phyloP scores from a whole-genome alignment of 2,888 invertebrate genomes.

The Axea sp. region DNA sequence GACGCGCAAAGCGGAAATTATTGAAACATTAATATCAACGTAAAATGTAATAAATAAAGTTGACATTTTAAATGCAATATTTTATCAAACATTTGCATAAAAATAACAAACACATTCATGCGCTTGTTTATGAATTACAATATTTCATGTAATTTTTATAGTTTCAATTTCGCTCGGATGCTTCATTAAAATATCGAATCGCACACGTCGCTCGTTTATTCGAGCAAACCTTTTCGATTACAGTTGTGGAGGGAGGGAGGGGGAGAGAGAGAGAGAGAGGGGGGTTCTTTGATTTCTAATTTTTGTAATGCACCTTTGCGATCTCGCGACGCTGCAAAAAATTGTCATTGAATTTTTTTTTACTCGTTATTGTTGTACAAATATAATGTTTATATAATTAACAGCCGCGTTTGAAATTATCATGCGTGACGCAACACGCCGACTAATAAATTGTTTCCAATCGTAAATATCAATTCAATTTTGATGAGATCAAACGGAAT shows the following conservation, averaged over 20 bases:
- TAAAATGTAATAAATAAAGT: slow-evolving; percentile 13
- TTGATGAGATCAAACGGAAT: slow-evolving; percentile 30
- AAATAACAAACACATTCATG: too few relatives aligned
- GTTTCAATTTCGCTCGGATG: background rate
- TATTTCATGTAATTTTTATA: background rate
- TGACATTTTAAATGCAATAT: slow-evolving; percentile 11
- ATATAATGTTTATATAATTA: slow-evolving; percentile 37
- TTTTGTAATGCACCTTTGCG: slow-evolving; percentile 3
- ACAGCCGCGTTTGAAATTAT: slow-evolving; percentile 6
- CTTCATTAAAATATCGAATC: too few relatives aligned
- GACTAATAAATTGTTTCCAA: slow-evolving; percentile 41
- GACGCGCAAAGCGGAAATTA: slow-evolving; percentile 18
- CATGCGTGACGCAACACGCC: slow-evolving; percentile 26
- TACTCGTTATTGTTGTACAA: slow-evolving; percentile 18
- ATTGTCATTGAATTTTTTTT: slow-evolving; percentile 17
- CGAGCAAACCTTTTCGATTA: too few relatives aligned
- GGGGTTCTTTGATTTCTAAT: slow-evolving; percentile 5
- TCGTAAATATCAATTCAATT: slow-evolving; percentile 38
- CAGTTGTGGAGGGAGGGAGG: too few relatives aligned
- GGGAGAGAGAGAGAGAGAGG: too few relatives aligned
- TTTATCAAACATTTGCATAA: too few relatives aligned
- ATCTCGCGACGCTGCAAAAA: too few relatives aligned
- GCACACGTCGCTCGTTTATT: too few relatives aligned
- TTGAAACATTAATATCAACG: slow-evolving; percentile 18
- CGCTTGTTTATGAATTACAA: too few relatives aligned